phyloP scores from a whole-genome alignment of 2,113 vertebrate species.

The Neogobius melanostomus region DNA sequence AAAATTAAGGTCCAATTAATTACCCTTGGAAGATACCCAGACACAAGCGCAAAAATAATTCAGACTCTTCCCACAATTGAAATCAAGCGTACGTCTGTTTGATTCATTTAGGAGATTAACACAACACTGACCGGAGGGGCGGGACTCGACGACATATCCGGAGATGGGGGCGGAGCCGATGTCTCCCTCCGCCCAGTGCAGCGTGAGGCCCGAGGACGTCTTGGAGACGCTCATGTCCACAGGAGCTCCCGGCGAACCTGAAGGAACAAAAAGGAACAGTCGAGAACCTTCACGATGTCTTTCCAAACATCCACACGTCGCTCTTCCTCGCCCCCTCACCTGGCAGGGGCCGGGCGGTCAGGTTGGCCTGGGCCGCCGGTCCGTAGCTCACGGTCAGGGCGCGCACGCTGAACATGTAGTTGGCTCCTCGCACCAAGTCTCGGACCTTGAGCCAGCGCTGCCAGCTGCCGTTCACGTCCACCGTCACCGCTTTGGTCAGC shows the following conservation, averaged over 20 bases:
- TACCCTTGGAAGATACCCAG: too few relatives aligned
- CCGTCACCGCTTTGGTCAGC: conserved; percentile 93
- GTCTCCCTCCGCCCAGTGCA: conserved; percentile 88
- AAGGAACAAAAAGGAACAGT: neutral
- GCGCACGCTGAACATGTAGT: conserved; percentile 88
- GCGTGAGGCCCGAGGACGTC: conserved; percentile 80
- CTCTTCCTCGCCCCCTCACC: conserved; percentile 71
- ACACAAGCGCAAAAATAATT: too few relatives aligned
- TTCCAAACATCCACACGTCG: too few relatives aligned
- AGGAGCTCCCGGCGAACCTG: conserved; percentile 89
- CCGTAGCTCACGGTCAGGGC: conserved; percentile 89
- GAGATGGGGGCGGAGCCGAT: conserved; percentile 79
- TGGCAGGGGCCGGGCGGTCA: conserved; percentile 88
- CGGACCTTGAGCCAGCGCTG: conserved; percentile 93
- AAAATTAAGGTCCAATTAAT: too few relatives aligned
- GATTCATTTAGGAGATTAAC: neutral
- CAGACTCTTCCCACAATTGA: too few relatives aligned
- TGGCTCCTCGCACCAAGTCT: conserved; percentile 86
- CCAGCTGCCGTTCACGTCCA: conserved; percentile 91
- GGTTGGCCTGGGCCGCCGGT: conserved; percentile 83
- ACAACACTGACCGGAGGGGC: conserved; percentile 84
- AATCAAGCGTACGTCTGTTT: neutral
- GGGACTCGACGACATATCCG: conserved; percentile 89
- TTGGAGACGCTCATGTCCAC: conserved; percentile 86
- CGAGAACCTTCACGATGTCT: neutral